Conservation (phyloP, 1,140 invertebrate species). For the Brachionus manjavacas region DNA sequence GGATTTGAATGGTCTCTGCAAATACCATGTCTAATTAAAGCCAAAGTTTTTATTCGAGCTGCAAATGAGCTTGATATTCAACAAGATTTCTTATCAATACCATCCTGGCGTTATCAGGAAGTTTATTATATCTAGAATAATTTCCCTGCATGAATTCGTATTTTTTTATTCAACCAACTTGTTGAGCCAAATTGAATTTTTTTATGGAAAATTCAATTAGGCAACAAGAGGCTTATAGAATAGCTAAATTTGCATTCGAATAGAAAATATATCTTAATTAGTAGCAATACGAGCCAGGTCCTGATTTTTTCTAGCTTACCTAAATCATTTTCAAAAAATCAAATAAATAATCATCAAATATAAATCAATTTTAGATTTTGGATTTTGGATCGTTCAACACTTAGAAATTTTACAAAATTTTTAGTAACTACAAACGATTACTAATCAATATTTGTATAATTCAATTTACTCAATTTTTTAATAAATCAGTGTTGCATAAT, state of each 20-base stretch:
- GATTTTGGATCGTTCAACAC: neutral
- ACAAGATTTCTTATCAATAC: neutral
- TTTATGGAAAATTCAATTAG: neutral
- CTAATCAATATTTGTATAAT: neutral
- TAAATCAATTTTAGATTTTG: neutral
- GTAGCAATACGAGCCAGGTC: neutral
- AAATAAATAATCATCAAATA: constrained; percentile 11
- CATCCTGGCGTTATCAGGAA: neutral
- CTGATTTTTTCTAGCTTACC: neutral
- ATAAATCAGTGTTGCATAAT: neutral
- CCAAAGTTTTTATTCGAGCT: neutral
- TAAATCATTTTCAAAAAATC: neutral
- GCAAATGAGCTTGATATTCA: neutral
- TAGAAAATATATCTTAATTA: neutral
- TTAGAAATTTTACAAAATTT: neutral
- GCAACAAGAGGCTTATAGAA: neutral
- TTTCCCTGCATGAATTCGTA: neutral
- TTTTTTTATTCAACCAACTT: neutral
- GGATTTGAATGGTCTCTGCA: neutral
- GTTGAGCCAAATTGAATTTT: neutral
- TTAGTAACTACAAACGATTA: neutral
- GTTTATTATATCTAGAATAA: neutral
- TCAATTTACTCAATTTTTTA: neutral
- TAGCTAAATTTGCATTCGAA: constrained; percentile 9
- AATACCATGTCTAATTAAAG: neutral